Percentiles rank a stretch among this genome's conserved stretches.
Evolutionary conservation across 2,113 vertebrate species (phyloP).

Genomic region (Callocephalon fimbriatum): DNA sequence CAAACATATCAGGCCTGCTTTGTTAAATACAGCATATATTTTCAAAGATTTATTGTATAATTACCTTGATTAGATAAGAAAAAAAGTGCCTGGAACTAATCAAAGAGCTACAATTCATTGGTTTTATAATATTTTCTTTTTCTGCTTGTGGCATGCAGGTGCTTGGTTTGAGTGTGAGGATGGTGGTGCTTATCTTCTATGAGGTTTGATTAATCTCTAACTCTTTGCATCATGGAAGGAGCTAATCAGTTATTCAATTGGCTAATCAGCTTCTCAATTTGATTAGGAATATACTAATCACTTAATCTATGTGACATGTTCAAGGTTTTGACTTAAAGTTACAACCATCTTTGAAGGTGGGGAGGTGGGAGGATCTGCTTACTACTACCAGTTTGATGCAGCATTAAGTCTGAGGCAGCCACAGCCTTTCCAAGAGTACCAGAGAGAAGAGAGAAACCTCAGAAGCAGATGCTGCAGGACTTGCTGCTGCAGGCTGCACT

Average conservation of each 20-base stretch:
- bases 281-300: conserved; percentile 65
- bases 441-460: not conserved
- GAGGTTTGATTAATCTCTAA: conserved; percentile 70
- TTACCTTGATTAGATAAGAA: conserved; percentile 69
- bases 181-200: conserved; percentile 37
- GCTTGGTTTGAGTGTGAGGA: conserved; percentile 31
- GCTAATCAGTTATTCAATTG: conserved; percentile 70
- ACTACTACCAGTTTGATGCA: not conserved
- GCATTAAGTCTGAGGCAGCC: not conserved
- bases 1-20: not conserved
- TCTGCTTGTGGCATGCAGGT: conserved; percentile 53
- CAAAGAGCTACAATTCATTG: conserved; percentile 43
- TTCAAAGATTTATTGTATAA: conserved; percentile 58
- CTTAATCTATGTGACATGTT: conserved; percentile 13
- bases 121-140: conserved; percentile 42
- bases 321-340: conserved; percentile 2
- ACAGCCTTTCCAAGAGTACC: not conserved
- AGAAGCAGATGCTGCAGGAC: not conserved
- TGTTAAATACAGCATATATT: conserved; percentile 42
- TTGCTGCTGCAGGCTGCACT: not conserved
- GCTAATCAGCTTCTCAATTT: conserved; percentile 72
- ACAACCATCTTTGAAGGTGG: not conserved
- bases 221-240: conserved; percentile 48
- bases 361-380: not conserved
- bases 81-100: conserved; percentile 53